These are phyloP conservation scores for Enteromius unitaeniatus DNA, from an alignment of 2,797 vertebrate genomes.

Conservation along the genomic window DNA sequence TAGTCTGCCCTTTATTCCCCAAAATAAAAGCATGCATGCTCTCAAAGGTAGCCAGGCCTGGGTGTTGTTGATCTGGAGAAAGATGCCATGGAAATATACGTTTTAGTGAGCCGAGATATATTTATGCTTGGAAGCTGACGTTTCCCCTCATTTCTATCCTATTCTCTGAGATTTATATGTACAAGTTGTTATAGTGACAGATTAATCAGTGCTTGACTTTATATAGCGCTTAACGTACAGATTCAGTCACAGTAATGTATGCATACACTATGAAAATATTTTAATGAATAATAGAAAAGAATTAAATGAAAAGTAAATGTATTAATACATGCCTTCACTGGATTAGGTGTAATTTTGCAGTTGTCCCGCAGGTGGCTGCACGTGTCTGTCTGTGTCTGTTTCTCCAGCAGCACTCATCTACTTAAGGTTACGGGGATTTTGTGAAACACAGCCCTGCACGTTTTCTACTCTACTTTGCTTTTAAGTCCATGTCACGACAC, in stretches of 20 bases:
- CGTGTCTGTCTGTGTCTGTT: neutral
- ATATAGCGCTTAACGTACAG: no score
- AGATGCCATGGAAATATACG: neutral
- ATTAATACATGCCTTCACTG: neutral
- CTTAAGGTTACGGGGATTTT: neutral
- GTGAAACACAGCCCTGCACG: neutral
- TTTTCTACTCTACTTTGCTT: neutral
- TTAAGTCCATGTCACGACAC: neutral
- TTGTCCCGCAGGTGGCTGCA: slow-evolving; percentile 23
- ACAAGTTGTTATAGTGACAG: neutral
- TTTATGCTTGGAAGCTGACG: neutral
- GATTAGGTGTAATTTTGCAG: neutral
- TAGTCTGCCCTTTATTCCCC: neutral
- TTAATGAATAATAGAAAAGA: neutral
- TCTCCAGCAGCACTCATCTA: neutral
- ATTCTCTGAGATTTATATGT: neutral
- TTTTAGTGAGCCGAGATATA: neutral
- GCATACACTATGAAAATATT: neutral
- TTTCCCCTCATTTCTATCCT: neutral
- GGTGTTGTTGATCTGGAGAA: neutral
- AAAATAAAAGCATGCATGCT: neutral
- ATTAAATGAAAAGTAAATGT: neutral
- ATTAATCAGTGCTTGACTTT: neutral
- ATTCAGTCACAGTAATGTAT: no score
- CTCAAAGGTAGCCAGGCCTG: no score